Evolutionary conservation across 2,888 invertebrate species (phyloP), one percentile per base, ranked within the genome.

Genomic region (Coenonympha glycerion): DNA sequence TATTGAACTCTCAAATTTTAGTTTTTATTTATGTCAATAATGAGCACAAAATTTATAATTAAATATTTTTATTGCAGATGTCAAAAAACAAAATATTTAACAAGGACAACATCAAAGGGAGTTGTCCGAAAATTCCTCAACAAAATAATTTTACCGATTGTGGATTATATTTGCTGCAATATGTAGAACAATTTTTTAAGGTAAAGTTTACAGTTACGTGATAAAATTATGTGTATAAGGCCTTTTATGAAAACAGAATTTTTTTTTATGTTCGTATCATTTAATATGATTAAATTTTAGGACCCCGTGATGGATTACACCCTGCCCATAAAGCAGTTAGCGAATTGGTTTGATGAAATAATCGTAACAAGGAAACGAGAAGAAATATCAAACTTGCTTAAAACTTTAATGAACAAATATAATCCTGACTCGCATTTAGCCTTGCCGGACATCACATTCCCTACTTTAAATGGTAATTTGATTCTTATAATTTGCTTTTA

Each of bases 111-210:
- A 94, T 98, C 65, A 93, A 93, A 68, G 97, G 97, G 3, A 91
- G 92, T 59, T 92, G 92, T 67, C 95, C 96, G 0, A 95, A 94
- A 85, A 95, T 97, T 58, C 99, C 99, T n/a, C 97, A 98, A 73
- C 99, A 99, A 83, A 95, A 93, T 60, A 99, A 99, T 87, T 97
- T 93, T 72, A 95, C 95, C 31, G 99, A 99, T 77, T 99, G 99
- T 82, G 99, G 99, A 0, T 87, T 99, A 9, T 99, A 95, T 80
- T 88, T 99, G 52, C 86, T 99, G 47, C 97, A 99, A 76, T 99
- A 98, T 88, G 97, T 96, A 3, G 98, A 99, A 83, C 94, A 94
- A 54, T 98, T 99, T 85, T 97, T 98, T 78, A 91, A 92, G 89
- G 95, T 94, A 71, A 6, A 18, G 4, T 66, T 65, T 48, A 37